Evolutionary conservation across 2,797 vertebrate species (phyloP).

Genomic region (Sebastolobus alascanus): DNA sequence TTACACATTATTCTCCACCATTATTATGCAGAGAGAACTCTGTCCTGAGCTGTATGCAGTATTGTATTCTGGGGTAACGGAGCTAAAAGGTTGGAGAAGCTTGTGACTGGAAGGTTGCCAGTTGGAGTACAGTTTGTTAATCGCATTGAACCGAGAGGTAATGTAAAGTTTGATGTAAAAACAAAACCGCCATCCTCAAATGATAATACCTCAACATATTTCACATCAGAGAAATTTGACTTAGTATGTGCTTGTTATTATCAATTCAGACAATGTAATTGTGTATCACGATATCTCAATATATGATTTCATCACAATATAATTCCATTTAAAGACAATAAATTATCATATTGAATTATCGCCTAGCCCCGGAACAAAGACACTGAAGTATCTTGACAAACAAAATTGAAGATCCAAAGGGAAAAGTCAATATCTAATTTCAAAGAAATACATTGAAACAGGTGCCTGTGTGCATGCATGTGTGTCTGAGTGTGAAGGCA

Average conservation of each 20-base stretch:
- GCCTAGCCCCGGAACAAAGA: background rate
- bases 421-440: constrained; percentile 39
- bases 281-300: too few relatives aligned
- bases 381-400: constrained; percentile 5
- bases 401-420: constrained; percentile 3
- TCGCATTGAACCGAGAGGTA: background rate
- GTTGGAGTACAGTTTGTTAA: background rate
- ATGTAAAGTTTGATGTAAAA: background rate
- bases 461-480: background rate
- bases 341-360: background rate
- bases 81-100: background rate
- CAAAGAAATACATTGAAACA: constrained; percentile 30
- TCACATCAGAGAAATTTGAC: too few relatives aligned
- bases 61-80: background rate
- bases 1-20: background rate
- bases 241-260: too few relatives aligned
- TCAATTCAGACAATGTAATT: too few relatives aligned
- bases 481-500: background rate
- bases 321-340: background rate
- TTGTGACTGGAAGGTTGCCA: background rate
- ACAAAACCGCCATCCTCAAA: too few relatives aligned
- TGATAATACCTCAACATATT: too few relatives aligned
- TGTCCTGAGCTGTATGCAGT: background rate
- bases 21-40: background rate
- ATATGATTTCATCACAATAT: background rate